Evolutionary conservation across 2,888 invertebrate genomes (phyloP).

Genomic region (Xestoiulus laeticollis): DNA sequence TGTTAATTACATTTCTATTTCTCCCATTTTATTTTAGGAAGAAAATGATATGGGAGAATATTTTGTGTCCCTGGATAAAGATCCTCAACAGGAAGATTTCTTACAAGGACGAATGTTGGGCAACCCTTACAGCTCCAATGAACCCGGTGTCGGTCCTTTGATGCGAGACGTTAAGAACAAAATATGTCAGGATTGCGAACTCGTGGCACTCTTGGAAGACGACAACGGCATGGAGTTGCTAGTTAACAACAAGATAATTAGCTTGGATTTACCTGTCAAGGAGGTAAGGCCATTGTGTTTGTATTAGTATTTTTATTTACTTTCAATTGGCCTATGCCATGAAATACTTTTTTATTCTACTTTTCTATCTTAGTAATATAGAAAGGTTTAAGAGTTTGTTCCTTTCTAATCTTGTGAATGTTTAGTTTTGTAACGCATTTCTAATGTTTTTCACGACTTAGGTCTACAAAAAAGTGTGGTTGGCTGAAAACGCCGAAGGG

Average conservation of each 20-base stretch:
- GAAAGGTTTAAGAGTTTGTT: no score
- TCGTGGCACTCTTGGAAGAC: constrained; percentile 96
- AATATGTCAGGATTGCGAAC: constrained; percentile 96
- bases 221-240: constrained; percentile 98
- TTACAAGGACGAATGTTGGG: constrained; percentile 97
- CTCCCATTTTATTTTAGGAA: constrained; percentile 67
- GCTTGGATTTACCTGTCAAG: constrained; percentile 93
- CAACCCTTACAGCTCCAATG: constrained; percentile 94
- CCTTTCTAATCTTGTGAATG: no score
- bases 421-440: neutral
- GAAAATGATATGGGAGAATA: constrained; percentile 98
- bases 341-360: no score
- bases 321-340: no score
- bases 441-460: constrained; percentile 61
- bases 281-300: constrained; percentile 67
- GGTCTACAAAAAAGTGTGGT: constrained; percentile 80
- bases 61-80: constrained; percentile 95
- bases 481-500: constrained; percentile 83
- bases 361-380: no score
- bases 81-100: constrained; percentile 99
- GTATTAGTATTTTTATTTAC: no score
- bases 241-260: constrained; percentile 98
- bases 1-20: neutral
- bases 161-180: constrained; percentile 99
- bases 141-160: constrained; percentile 92